Conservation (phyloP, 2,888 invertebrate genomes). For the Dryocosmus kuriphilus region DNA sequence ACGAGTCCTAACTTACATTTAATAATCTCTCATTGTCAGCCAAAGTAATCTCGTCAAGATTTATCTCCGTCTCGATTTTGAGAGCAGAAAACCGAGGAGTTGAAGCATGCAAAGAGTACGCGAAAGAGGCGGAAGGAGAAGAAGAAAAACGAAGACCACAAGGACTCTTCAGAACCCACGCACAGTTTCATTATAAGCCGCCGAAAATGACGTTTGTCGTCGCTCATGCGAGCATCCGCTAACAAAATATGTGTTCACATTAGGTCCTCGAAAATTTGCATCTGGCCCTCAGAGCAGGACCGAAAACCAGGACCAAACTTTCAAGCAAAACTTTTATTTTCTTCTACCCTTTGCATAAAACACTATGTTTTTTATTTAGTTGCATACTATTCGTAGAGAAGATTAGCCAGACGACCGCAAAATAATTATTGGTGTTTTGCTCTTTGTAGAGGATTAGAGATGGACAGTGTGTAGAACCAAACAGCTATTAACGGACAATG, state of each 20-base stretch:
- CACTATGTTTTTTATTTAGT: neutral
- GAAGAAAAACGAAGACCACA: slow-evolving; percentile 42
- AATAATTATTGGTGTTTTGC: neutral
- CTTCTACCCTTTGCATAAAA: neutral
- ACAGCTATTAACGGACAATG: slow-evolving; percentile 71
- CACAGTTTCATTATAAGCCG: slow-evolving; percentile 50
- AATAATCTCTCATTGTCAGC: slow-evolving; percentile 38
- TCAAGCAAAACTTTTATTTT: neutral
- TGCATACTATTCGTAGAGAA: neutral
- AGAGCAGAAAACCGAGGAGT: slow-evolving; percentile 31
- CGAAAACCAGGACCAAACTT: no score
- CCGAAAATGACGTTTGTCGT: slow-evolving; percentile 41
- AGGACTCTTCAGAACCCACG: slow-evolving; percentile 52
- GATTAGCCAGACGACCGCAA: slow-evolving; percentile 2
- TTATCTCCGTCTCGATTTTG: slow-evolving; percentile 36
- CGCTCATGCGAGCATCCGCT: slow-evolving; percentile 2
- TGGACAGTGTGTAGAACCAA: neutral
- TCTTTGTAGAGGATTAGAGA: neutral
- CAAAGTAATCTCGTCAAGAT: slow-evolving; percentile 31
- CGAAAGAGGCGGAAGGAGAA: slow-evolving; percentile 38
- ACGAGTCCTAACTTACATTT: slow-evolving; percentile 23
- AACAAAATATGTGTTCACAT: slow-evolving; percentile 3
- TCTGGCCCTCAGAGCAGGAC: neutral
- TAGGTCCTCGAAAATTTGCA: neutral
- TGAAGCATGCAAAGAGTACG: slow-evolving; percentile 28